These are phyloP conservation scores for Entomobrya proxima DNA, from an alignment of 2,888 invertebrate genomes.

Conservation along the genomic window DNA sequence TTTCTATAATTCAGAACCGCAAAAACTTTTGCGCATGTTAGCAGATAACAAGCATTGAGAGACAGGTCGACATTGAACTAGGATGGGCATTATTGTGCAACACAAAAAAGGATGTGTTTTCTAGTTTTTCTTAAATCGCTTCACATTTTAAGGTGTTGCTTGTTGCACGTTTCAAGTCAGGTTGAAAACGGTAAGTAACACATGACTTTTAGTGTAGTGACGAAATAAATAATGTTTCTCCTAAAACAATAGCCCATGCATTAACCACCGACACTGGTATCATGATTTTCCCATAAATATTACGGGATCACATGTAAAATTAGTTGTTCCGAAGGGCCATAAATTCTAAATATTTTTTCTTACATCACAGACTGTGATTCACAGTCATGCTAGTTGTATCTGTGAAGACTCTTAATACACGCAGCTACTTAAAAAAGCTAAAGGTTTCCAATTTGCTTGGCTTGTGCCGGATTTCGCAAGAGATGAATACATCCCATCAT, in stretches of 20 bases:
- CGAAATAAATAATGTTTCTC: slow-evolving; percentile 10
- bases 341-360: background rate
- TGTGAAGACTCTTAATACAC: too few relatives aligned
- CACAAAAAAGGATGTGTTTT: background rate
- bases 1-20: too few relatives aligned
- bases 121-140: background rate
- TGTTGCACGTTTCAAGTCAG: slow-evolving; percentile 2
- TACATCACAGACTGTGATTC: background rate
- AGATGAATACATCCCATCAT: background rate
- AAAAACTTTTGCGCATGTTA: too few relatives aligned
- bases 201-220: slow-evolving; percentile 38
- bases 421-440: background rate
- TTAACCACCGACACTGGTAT: background rate
- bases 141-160: background rate
- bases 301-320: slow-evolving; percentile 51
- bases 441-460: background rate
- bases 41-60: too few relatives aligned
- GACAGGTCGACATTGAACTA: too few relatives aligned
- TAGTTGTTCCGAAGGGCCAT: background rate
- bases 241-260: slow-evolving; percentile 30
- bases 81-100: too few relatives aligned
- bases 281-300: slow-evolving; percentile 50
- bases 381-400: too few relatives aligned
- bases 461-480: background rate
- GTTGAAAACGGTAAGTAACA: slow-evolving; percentile 48